phyloP scores from a whole-genome alignment of 1,140 invertebrate genomes.

The Hyles vespertilio region DNA sequence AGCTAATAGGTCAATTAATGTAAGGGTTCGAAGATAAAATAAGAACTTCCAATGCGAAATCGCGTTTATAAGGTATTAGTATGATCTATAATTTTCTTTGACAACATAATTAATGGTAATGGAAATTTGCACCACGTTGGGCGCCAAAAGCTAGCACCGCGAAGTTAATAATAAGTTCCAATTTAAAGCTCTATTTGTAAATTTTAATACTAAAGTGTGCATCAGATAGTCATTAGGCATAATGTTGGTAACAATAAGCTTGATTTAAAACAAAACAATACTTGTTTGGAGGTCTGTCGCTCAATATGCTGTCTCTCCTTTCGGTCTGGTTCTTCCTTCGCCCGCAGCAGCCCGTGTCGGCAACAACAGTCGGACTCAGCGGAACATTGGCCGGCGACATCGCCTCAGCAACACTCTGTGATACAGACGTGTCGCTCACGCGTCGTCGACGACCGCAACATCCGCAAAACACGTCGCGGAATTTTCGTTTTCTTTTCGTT shows the following conservation, averaged over 20 bases:
- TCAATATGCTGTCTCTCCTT: constrained; percentile 68
- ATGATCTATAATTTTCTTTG: no score
- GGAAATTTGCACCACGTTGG: not conserved
- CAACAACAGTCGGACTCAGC: constrained; percentile 44
- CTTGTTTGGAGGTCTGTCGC: constrained; percentile 47
- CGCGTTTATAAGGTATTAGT: no score
- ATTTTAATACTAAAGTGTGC: no score
- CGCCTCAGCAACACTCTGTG: constrained; percentile 31
- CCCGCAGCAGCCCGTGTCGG: constrained; percentile 53
- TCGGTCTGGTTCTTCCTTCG: constrained; percentile 37
- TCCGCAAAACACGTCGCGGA: constrained; percentile 51
- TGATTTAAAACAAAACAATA: constrained; percentile 19
- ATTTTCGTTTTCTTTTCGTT: constrained; percentile 53
- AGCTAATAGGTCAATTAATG: no score
- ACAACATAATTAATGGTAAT: no score
- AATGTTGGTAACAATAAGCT: no score
- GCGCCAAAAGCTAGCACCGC: not conserved
- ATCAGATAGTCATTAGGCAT: no score
- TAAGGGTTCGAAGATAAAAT: no score
- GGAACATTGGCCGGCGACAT: constrained; percentile 25
- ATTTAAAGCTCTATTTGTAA: no score
- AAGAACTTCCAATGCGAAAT: no score
- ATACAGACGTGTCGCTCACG: constrained; percentile 42
- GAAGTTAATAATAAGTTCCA: no score
- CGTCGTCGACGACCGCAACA: constrained; percentile 44